phyloP scores from a whole-genome alignment of 1,140 invertebrate genomes.

The Drosophila fuyamai region DNA sequence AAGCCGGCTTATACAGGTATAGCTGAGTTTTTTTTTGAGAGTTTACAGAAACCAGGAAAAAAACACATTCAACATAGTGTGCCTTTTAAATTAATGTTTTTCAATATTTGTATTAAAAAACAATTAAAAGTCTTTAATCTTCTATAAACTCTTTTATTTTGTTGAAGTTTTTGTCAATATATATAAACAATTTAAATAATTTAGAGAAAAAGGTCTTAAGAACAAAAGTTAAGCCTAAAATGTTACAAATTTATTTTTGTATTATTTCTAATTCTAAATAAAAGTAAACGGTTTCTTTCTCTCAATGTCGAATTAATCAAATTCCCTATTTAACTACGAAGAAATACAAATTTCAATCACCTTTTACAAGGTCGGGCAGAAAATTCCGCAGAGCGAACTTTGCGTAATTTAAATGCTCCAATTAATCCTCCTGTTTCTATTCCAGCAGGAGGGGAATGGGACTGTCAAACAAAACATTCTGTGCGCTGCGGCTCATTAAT shows the following conservation, averaged over 20 bases:
- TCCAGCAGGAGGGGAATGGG: not conserved
- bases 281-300: not conserved
- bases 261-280: no score
- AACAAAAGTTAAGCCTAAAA: no score
- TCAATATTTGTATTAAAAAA: not conserved
- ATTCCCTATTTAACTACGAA: conserved; percentile 1
- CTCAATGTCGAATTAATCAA: not conserved
- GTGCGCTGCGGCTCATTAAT: conserved; percentile 65
- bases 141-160: no score
- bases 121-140: no score
- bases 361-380: conserved; percentile 4
- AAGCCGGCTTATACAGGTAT: not conserved
- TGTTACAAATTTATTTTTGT: no score
- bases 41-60: not conserved
- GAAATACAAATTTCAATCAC: conserved; percentile 31
- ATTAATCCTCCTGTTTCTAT: conserved; percentile 28
- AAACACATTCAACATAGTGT: not conserved
- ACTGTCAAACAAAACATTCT: conserved; percentile 40
- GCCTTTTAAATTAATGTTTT: not conserved
- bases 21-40: not conserved
- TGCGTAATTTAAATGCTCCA: conserved; percentile 42
- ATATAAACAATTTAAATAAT: no score
- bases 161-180: no score
- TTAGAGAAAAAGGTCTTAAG: no score
- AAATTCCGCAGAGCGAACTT: conserved; percentile 1